Evolutionary conservation across 2,888 invertebrate species (phyloP).

Genomic region (Leptodirus hochenwartii): DNA sequence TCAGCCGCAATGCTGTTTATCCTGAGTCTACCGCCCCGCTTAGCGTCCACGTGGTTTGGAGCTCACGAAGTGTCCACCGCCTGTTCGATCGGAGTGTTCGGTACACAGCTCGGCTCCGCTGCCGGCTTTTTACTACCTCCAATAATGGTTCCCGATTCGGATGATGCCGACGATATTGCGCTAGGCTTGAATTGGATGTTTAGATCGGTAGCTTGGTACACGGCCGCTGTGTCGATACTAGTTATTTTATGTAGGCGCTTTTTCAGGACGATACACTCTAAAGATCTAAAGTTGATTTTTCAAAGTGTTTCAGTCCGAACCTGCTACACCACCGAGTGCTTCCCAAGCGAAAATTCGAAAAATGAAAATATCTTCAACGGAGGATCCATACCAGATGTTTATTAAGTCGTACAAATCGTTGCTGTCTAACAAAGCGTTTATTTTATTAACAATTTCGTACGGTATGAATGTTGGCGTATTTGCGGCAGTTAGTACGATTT

Average conservation of each 20-base stretch:
- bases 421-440: constrained; percentile 56
- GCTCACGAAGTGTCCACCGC: constrained; percentile 72
- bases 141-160: constrained; percentile 26
- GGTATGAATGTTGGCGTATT: constrained; percentile 89
- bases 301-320: constrained; percentile 36
- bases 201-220: constrained; percentile 34
- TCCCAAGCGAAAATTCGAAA: constrained; percentile 33
- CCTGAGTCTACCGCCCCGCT: constrained; percentile 70
- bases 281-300: constrained; percentile 7
- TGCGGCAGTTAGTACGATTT: constrained; percentile 84
- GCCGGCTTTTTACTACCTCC: constrained; percentile 53
- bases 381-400: constrained; percentile 32
- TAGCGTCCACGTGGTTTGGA: constrained; percentile 96
- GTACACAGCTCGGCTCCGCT: constrained; percentile 53
- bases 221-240: constrained; percentile 25
- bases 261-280: not conserved
- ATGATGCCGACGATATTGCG: constrained; percentile 19
- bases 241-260: constrained; percentile 10
- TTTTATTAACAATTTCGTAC: constrained; percentile 65
- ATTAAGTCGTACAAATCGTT: constrained; percentile 51
- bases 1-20: constrained; percentile 83
- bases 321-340: constrained; percentile 35
- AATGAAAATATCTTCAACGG: constrained; percentile 33
- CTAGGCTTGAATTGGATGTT: constrained; percentile 32
- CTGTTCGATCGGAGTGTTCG: constrained; percentile 53